Base-by-base conservation (phyloP, 2,888 invertebrate genomes). In the Cheilosia soror region DNA sequence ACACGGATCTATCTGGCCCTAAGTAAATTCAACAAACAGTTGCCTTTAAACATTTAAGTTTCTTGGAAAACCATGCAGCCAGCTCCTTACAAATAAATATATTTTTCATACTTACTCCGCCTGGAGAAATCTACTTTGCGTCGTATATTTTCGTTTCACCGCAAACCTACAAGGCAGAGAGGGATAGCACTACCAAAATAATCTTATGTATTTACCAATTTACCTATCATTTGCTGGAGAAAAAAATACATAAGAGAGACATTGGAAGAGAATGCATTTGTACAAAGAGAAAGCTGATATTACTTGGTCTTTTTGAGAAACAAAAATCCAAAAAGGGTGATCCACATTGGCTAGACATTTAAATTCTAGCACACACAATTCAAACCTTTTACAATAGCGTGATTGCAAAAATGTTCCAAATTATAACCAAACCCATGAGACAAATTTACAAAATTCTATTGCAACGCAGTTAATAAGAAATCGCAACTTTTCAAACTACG, bases 71-170 rank as follows among this genome's bases (percentile, higher is more conserved):
- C 20, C 20, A 2, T 20, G 20, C 20, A 20, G 1, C 20, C 20
- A 9, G 37, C 4, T n/a, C 4, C 37, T 37, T 11, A 37, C 11
- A 37, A 37, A 11, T 3, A 3, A 37, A 11, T 9, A 9, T 33
- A 2, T 33, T 9, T 37, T 37, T 37, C 37, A 47, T 68, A 63
- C 33, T 57, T 55, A 31, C 49, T 84, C 44, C 20, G 53, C 57
- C 49, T 77, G 81, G 85, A 85, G 85, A 85, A 85, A 85, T 85
- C 85, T 71, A 60, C 58, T 84, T 79, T 84, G 69, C 75, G 80
- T 85, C 75, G 80, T 85, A 68, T 68, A 51, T 2, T 77, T 49
- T 55, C 49, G 31, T 80, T 71, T 85, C 84, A 76, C n/a, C 7
- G 3, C 4, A 2, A 44, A 20, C 2, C 11, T n/a, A 13, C n/a